phyloP scores from a whole-genome alignment of 2,888 invertebrate species.

The Drosophila basisetae region DNA sequence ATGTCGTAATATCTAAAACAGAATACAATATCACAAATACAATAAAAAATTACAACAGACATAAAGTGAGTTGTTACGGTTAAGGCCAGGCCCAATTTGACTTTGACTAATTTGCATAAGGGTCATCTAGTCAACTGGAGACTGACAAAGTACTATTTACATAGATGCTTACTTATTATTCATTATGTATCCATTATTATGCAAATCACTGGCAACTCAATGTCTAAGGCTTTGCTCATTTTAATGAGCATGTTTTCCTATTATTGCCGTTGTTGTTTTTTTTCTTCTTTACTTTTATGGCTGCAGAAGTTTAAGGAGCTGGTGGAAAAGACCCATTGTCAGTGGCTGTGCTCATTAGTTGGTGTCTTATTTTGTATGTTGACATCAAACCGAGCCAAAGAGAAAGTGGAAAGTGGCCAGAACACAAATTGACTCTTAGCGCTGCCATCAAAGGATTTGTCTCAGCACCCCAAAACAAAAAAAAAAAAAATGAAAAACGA shows the following conservation, averaged over 20 bases:
- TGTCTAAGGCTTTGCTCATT: slow-evolving; percentile 71
- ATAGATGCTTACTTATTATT: slow-evolving; percentile 67
- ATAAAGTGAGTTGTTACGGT: not conserved
- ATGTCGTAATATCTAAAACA: not conserved
- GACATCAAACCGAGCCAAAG: slow-evolving; percentile 22
- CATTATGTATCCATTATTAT: slow-evolving; percentile 82
- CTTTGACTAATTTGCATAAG: slow-evolving; percentile 65
- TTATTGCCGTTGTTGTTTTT: slow-evolving; percentile 23
- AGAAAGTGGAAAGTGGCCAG: slow-evolving; percentile 1
- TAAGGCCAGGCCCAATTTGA: slow-evolving; percentile 2
- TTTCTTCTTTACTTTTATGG: slow-evolving; percentile 34
- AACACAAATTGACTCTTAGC: slow-evolving; percentile 76
- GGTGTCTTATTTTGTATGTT: slow-evolving; percentile 38
- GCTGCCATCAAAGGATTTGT: slow-evolving; percentile 76
- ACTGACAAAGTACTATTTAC: slow-evolving; percentile 33
- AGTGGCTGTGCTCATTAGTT: slow-evolving; percentile 56
- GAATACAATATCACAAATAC: not conserved
- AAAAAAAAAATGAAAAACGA: not conserved
- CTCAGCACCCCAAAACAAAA: not conserved
- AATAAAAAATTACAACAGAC: slow-evolving; percentile 16
- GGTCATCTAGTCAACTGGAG: slow-evolving; percentile 58
- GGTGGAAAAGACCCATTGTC: slow-evolving; percentile 21
- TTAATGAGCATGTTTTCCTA: slow-evolving; percentile 66
- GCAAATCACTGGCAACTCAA: slow-evolving; percentile 78
- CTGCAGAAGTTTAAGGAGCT: slow-evolving; percentile 16